A percentile compares a stretch with the other conserved stretches of the same genome.
Conservation (phyloP, 2,797 vertebrate genomes). For the Benthosema pterotum region DNA sequence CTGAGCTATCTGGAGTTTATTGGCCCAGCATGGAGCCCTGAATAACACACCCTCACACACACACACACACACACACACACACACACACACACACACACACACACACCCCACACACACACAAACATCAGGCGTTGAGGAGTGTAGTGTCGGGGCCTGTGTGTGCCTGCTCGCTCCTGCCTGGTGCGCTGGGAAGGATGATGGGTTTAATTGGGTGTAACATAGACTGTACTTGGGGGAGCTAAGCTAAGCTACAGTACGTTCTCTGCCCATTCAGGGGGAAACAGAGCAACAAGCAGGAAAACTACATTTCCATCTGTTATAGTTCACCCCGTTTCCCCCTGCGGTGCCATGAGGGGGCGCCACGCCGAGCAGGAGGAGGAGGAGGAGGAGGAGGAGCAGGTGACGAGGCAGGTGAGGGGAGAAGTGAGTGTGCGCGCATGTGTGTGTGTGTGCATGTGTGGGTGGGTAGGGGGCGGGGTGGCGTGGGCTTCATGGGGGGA, state of each 20-base stretch:
- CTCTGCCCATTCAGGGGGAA: conserved; percentile 62
- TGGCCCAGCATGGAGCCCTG: conserved; percentile 63
- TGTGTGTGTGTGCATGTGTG: not conserved
- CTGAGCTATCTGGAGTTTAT: conserved; percentile 80
- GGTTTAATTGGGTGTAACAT: conserved; percentile 72
- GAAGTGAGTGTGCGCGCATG: too few relatives aligned
- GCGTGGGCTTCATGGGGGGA: too few relatives aligned
- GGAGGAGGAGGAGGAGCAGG: not conserved
- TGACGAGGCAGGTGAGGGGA: too few relatives aligned
- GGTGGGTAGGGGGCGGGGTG: not conserved
- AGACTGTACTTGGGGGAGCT: conserved; percentile 62
- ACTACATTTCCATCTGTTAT: conserved; percentile 63
- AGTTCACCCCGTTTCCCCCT: conserved; percentile 37
- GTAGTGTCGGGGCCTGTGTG: conserved; percentile 51
- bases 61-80: conserved; percentile 14
- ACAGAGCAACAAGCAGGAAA: conserved; percentile 48
- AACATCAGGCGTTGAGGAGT: conserved; percentile 44
- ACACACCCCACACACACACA: conserved; percentile 34
- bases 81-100: conserved; percentile 9
- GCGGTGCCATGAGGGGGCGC: conserved; percentile 44
- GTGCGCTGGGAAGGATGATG: conserved; percentile 62
- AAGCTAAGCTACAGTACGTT: conserved; percentile 63
- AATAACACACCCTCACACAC: conserved; percentile 49
- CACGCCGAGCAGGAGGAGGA: conserved; percentile 17
- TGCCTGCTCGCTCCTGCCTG: conserved; percentile 58